Evolutionary conservation across 2,888 invertebrate genomes (phyloP).

Genomic region (Fragum fragum): DNA sequence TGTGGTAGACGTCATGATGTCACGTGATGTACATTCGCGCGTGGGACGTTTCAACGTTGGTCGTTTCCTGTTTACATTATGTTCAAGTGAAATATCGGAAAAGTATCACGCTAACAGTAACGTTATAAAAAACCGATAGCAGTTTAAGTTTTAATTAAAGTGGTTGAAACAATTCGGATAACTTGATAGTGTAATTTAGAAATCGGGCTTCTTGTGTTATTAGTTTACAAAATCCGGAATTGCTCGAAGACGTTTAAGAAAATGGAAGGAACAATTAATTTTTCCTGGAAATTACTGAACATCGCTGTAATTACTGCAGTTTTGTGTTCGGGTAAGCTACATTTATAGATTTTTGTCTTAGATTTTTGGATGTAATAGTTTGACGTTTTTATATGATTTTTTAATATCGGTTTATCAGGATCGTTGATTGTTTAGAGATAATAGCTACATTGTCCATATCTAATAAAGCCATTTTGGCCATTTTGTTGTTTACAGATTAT

Average conservation of each 20-base stretch:
- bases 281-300: conserved; percentile 6
- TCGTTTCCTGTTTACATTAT: not conserved
- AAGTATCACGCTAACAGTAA: not conserved
- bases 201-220: not conserved
- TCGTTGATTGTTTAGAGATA: too few relatives aligned
- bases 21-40: not conserved
- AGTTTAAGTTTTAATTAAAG: not conserved
- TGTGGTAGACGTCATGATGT: not conserved
- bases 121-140: not conserved
- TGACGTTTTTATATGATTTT: too few relatives aligned
- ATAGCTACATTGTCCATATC: too few relatives aligned
- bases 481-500: too few relatives aligned
- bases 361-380: too few relatives aligned
- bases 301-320: not conserved
- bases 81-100: not conserved
- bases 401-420: too few relatives aligned
- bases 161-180: conserved; percentile 6
- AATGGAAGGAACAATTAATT: conserved; percentile 3
- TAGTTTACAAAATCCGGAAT: conserved; percentile 6
- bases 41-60: not conserved
- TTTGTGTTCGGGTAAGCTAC: not conserved
- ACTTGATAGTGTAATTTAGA: conserved; percentile 3
- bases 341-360: not conserved
- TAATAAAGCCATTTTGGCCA: too few relatives aligned
- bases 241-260: not conserved